Evolutionary conservation across 2,888 invertebrate genomes (phyloP), one percentile per base, ranked within the genome.

Genomic region (Lagria hirta): DNA sequence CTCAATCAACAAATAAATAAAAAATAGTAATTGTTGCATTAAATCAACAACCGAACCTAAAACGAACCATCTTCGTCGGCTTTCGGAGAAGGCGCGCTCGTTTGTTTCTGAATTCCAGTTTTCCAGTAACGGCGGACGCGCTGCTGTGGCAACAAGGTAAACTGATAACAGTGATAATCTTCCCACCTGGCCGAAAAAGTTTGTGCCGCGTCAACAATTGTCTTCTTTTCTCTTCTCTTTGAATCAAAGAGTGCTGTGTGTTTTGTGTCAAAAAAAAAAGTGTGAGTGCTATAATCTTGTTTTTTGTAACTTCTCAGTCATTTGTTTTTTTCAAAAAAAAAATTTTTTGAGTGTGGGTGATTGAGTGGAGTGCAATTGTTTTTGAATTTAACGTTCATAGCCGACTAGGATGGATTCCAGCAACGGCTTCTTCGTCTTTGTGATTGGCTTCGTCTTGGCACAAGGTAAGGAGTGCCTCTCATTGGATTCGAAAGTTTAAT

Each of bases 111-210:
- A 43, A 34, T 35, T 43, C 42, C 42, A 28, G 42, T 34, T 43
- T 42, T 43, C 42, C 42, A 43, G 42, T 43, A 43, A 43, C 42
- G 34, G 42, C 42, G 24, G 32, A 26, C 26, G 34, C 42, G 34
- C 34, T 43, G 35, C 20, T 21, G 13, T 22, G 23, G 11, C 21
- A 34, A 43, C 28, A 28, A 20, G 34, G 21, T 29, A 15, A 29
- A 18, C n/a, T n/a, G n/a, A 28, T 43, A 27, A 34, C 23, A 28
- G 42, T 8, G 26, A 12, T n/a, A 12, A 12, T 11, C n/a, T n/a
- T n/a, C n/a, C 4, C 22, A 41, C 41, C 41, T 41, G 41, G 32
- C 28, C 32, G 7, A 4, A 10, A 10, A n/a, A n/a, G n/a, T n/a
- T n/a, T n/a, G 38, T 38, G 32, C 26, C 41, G 41, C 41, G 41